Base-by-base conservation (phyloP, 2,113 vertebrate genomes). In the Chitala chitala region DNA sequence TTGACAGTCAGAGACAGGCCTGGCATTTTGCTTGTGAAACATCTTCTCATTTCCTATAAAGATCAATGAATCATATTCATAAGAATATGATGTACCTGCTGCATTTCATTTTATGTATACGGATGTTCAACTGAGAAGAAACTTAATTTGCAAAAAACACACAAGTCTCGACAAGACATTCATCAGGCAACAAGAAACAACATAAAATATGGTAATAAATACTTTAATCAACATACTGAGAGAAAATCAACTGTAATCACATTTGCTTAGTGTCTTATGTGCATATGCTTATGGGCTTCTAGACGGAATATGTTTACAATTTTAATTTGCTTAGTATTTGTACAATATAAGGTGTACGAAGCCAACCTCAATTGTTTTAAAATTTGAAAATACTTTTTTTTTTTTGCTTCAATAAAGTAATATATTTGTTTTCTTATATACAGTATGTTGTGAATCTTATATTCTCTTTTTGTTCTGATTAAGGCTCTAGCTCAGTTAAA, bases 151-250 rank as follows among this genome's bases (percentile, higher is more conserved):
- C 5, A 56, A n/a, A 58, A 1, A 58, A 17, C 61, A n/a, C 53
- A 40, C 59, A 64, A 80, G 71, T 40, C 44, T 13, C 48, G 40
- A 53, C 71, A 22, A 56, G 22, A 6, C 36, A n/a, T 64, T 63
- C 13, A 73, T 64, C 20, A 13, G n/a, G 20, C 26, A 2, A 33
- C 46, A 33, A 20, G 24, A 17, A 38, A 59, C 44, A 53, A 69
- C 31, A 53, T 50, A 9, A 33, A 69, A 36, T 51, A 20, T 29
- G 12, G 17, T 69, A 69, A 69, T 69, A 53, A 69, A 50, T n/a
- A 50, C 42, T 46, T 56, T 50, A 63, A 61, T 51, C 55, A 51
- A 44, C 26, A 54, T 48, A 13, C 26, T 29, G 20, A 40, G 24
- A 31, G 40, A 48, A 46, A 68, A 51, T 22, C 58, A 58, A 40